Conservation (phyloP, 1,140 invertebrate species). For the Cotesia chilonis region DNA sequence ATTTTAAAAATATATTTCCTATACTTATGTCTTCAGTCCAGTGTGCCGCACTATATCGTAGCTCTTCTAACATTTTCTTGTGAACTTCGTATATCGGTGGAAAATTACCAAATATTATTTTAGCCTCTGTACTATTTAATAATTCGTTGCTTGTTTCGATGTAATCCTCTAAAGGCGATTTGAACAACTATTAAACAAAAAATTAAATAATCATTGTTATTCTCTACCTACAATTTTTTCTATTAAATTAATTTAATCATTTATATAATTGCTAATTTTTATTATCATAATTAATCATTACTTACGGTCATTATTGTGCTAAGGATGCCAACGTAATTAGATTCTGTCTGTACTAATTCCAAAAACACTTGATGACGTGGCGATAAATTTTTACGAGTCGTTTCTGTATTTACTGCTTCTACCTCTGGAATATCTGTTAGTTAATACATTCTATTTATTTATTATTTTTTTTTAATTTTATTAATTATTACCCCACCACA, state of each 20-base stretch:
- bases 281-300: constrained; percentile 28
- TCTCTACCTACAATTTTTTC: too few relatives aligned
- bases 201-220: background rate
- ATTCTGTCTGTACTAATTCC: constrained; percentile 95
- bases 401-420: constrained; percentile 68
- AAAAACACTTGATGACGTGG: constrained; percentile 88
- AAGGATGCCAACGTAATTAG: constrained; percentile 95
- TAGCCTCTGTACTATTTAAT: constrained; percentile 90
- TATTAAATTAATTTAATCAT: background rate
- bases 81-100: constrained; percentile 94
- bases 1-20: constrained; percentile 87
- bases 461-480: background rate
- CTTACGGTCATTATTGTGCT: constrained; percentile 89
- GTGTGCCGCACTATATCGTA: constrained; percentile 73
- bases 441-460: constrained; percentile 52
- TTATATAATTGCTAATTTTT: constrained; percentile 6
- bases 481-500: too few relatives aligned
- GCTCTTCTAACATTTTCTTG: constrained; percentile 82
- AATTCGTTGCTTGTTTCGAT: constrained; percentile 79
- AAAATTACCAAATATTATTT: constrained; percentile 96
- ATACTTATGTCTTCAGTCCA: constrained; percentile 89
- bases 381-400: constrained; percentile 74
- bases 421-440: constrained; percentile 64
- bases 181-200: constrained; percentile 79
- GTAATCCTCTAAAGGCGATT: constrained; percentile 87